phyloP scores from a whole-genome alignment of 2,888 invertebrate genomes.

The Branchipolynoe longqiensis region DNA sequence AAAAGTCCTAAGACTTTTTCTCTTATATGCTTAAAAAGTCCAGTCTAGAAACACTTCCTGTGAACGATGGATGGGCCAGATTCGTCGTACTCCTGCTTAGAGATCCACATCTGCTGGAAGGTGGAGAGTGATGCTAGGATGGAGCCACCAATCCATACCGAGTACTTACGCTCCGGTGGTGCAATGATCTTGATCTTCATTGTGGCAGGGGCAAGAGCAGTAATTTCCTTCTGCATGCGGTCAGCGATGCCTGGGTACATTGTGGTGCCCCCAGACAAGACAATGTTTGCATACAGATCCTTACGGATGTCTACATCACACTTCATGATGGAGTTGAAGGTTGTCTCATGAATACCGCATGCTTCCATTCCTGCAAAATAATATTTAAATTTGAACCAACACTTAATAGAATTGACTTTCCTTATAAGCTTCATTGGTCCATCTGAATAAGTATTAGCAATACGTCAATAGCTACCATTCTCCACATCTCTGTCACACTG shows the following conservation, averaged over 20 bases:
- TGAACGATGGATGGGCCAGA: slow-evolving; percentile 95
- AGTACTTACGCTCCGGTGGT: slow-evolving; percentile 94
- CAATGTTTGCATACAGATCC: slow-evolving; percentile 83
- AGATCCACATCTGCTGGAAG: slow-evolving; percentile 79
- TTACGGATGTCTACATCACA: slow-evolving; percentile 81
- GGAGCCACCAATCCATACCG: slow-evolving; percentile 79
- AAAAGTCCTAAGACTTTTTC: too few relatives aligned
- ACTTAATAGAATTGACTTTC: background rate
- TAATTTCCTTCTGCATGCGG: slow-evolving; percentile 81
- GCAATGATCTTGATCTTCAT: slow-evolving; percentile 98
- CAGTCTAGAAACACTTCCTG: slow-evolving; percentile 94
- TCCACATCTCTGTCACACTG: background rate
- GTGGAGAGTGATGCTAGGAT: slow-evolving; percentile 77
- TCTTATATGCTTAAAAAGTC: background rate
- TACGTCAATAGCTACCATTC: too few relatives aligned
- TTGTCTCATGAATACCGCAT: slow-evolving; percentile 78
- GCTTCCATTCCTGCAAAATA: slow-evolving; percentile 70
- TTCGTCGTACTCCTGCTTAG: slow-evolving; percentile 78
- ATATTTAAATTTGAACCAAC: background rate
- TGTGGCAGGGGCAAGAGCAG: slow-evolving; percentile 93
- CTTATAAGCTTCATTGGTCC: too few relatives aligned
- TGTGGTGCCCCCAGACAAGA: slow-evolving; percentile 90
- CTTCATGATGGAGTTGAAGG: slow-evolving; percentile 80
- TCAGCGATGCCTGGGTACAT: slow-evolving; percentile 62
- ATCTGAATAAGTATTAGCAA: too few relatives aligned